A percentile compares a stretch with the other conserved stretches of the same genome.
Conservation (phyloP, 2,113 vertebrate genomes). For the Ameiurus melas region DNA sequence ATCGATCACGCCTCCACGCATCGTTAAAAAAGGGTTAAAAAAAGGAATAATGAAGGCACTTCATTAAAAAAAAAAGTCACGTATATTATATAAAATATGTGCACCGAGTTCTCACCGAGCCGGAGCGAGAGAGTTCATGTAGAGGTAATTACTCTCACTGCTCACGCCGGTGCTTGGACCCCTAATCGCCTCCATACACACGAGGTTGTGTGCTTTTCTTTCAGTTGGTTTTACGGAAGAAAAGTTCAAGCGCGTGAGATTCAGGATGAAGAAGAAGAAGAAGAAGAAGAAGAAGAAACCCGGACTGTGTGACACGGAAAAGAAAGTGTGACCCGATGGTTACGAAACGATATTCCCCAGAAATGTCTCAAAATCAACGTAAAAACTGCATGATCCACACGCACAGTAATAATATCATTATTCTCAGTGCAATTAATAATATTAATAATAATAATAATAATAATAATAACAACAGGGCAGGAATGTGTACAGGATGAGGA, state of each 20-base stretch:
- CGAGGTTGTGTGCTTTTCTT: neutral
- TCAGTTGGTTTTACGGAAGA: neutral
- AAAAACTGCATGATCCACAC: conserved; percentile 66
- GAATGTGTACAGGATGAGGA: conserved; percentile 41
- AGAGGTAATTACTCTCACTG: neutral
- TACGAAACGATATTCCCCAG: conserved; percentile 15
- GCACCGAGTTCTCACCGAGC: neutral
- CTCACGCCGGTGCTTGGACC: neutral
- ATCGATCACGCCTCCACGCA: neutral
- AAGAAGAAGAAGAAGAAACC: neutral
- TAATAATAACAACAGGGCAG: conserved; percentile 34
- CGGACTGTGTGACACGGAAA: neutral
- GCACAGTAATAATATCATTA: conserved; percentile 38
- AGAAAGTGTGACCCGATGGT: neutral
- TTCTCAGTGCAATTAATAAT: conserved; percentile 47
- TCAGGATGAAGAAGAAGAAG: neutral
- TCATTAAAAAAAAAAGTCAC: conserved; percentile 26
- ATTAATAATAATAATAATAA: conserved; percentile 28
- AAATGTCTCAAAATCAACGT: conserved; percentile 14
- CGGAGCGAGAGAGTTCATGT: neutral
- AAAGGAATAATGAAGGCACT: conserved; percentile 27
- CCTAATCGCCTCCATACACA: neutral
- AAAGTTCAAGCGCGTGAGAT: neutral
- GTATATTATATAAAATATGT: neutral
- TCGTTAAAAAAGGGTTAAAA: conserved; percentile 26